Conservation (phyloP, 2,888 invertebrate genomes). For the Noctuana brunneofusca region DNA sequence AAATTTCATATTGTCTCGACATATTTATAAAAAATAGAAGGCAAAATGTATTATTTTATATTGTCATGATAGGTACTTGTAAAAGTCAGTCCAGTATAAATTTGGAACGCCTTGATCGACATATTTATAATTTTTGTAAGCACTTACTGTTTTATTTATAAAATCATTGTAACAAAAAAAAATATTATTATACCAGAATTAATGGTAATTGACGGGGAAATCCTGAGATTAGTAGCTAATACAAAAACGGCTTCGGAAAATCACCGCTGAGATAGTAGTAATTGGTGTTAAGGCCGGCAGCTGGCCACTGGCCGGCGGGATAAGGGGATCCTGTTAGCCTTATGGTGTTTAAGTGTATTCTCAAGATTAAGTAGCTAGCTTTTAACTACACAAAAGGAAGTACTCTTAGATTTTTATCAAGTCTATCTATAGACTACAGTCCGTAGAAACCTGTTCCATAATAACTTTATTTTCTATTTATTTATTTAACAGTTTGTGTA, state of each 20-base stretch:
- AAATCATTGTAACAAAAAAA: no score
- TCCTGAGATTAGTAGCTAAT: constrained; percentile 25
- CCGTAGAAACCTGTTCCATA: not conserved
- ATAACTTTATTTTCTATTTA: no score
- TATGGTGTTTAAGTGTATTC: constrained; percentile 48
- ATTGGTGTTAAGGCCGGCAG: constrained; percentile 62
- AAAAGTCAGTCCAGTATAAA: no score
- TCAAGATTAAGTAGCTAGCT: constrained; percentile 9
- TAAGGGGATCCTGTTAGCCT: constrained; percentile 69
- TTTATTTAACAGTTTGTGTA: no score
- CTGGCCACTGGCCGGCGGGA: constrained; percentile 60
- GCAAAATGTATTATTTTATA: no score
- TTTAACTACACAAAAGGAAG: constrained; percentile 1
- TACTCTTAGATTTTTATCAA: constrained; percentile 1
- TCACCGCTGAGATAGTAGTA: constrained; percentile 47
- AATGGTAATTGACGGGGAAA: no score
- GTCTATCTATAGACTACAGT: not conserved
- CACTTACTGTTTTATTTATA: not conserved
- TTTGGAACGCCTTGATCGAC: no score
- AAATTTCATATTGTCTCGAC: no score
- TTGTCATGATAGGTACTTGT: no score
- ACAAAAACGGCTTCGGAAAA: constrained; percentile 20
- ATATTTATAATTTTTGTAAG: no score
- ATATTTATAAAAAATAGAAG: no score
- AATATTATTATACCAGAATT: no score